Percentiles rank a stretch among this genome's conserved stretches.
These are phyloP conservation scores for Brachionus sp. DNA, from an alignment of 1,140 invertebrate species.

Conservation along the genomic window DNA sequence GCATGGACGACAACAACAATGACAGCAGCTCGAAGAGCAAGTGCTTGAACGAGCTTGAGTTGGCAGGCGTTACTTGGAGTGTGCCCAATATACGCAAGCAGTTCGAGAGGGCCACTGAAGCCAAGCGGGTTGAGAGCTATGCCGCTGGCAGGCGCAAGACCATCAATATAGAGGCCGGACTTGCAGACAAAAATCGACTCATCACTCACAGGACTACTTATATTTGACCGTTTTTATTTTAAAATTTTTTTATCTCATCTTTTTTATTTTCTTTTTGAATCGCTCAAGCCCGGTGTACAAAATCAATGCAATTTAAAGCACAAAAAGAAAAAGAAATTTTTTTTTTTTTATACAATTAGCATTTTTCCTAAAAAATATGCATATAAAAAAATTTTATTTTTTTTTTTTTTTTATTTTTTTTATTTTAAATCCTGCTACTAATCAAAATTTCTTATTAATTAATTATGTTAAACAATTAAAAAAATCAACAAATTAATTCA, in stretches of 20 bases:
- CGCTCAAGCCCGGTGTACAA: background rate
- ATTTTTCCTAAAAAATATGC: background rate
- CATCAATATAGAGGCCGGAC: background rate
- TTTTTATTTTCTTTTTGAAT: background rate
- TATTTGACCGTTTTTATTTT: background rate
- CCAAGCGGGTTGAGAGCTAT: background rate
- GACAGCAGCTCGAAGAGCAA: background rate
- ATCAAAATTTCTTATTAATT: too few species aligned
- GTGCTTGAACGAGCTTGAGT: background rate
- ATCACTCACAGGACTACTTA: background rate
- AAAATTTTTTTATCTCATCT: background rate
- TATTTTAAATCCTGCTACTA: too few species aligned
- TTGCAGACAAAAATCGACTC: background rate
- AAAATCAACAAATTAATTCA: too few species aligned
- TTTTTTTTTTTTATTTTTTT: background rate
- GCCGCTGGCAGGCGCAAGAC: background rate
- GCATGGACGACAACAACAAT: slow-evolving; percentile 20
- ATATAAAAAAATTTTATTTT: background rate
- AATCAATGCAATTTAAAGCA: too few species aligned
- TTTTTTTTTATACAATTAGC: background rate
- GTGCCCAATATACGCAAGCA: slow-evolving; percentile 32
- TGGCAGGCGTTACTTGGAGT: slow-evolving; percentile 23
- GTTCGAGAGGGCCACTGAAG: background rate
- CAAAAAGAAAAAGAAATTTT: too few species aligned
- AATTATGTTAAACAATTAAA: too few species aligned